Conservation (phyloP, 2,888 invertebrate genomes). For the Rhingia campestris region DNA sequence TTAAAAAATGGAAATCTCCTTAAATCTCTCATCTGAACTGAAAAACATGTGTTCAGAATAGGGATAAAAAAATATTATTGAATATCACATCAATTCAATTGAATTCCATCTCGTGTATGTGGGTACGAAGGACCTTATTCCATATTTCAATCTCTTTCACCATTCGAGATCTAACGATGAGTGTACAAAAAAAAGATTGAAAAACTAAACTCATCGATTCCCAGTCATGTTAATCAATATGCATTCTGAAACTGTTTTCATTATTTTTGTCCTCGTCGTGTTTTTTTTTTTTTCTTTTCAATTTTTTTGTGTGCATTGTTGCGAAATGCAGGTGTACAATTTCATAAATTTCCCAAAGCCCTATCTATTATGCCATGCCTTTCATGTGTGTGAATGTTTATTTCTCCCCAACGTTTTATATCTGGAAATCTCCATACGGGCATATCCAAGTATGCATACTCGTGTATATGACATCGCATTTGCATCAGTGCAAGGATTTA, state of each 20-base stretch:
- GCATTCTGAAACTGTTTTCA: slow-evolving; percentile 58
- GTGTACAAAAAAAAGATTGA: background rate
- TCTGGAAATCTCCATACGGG: slow-evolving; percentile 20
- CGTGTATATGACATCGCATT: background rate
- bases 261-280: slow-evolving; percentile 4
- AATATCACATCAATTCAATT: too few relatives aligned
- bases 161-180: slow-evolving; percentile 19
- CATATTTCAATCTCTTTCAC: slow-evolving; percentile 19
- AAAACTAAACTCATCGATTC: slow-evolving; percentile 38
- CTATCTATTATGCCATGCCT: slow-evolving; percentile 24
- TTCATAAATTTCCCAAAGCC: slow-evolving; percentile 65
- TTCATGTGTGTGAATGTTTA: slow-evolving; percentile 29
- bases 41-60: too few relatives aligned
- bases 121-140: background rate
- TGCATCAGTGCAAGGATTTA: background rate
- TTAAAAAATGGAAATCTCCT: too few relatives aligned
- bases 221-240: slow-evolving; percentile 56
- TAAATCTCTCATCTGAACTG: too few relatives aligned
- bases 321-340: slow-evolving; percentile 48
- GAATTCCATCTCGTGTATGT: background rate
- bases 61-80: background rate
- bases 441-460: too few relatives aligned
- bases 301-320: slow-evolving; percentile 10
- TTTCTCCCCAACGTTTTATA: slow-evolving; percentile 10
- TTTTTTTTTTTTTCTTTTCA: background rate